Evolutionary conservation across 2,797 vertebrate species (phyloP).

Genomic region (Choloepus didactylus): DNA sequence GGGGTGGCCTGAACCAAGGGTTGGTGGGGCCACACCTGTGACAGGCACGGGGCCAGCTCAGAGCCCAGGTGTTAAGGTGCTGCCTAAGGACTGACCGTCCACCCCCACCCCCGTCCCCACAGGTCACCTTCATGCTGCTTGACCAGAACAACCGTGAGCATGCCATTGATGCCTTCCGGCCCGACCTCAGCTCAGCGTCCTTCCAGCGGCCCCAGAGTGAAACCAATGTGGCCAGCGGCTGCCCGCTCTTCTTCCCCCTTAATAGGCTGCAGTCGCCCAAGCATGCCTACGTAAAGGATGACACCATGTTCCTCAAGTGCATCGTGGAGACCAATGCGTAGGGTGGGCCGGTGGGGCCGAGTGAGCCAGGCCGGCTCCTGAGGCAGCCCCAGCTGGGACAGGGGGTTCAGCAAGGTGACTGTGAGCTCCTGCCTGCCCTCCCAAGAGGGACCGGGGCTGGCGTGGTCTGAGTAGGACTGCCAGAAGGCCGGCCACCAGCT

Average conservation of each 20-base stretch:
- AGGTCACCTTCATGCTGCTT: conserved; percentile 93
- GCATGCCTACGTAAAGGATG: conserved; percentile 90
- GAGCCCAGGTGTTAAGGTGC: not conserved
- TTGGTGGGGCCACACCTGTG: not conserved
- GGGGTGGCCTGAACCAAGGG: not conserved
- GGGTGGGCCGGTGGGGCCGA: rapidly evolving
- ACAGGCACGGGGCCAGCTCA: not conserved
- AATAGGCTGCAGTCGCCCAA: conserved; percentile 88
- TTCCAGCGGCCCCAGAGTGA: conserved; percentile 91
- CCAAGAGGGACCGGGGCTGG: not conserved
- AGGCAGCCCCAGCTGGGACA: not conserved
- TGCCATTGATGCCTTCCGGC: conserved; percentile 90
- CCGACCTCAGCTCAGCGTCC: conserved; percentile 89
- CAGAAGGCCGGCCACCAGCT: not conserved
- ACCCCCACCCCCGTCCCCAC: not conserved
- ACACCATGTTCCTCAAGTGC: conserved; percentile 92
- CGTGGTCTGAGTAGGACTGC: not conserved
- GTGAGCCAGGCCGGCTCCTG: rapidly evolving
- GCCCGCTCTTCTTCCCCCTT: conserved; percentile 91
- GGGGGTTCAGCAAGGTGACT: not conserved
- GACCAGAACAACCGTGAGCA: conserved; percentile 93
- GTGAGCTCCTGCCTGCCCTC: not conserved
- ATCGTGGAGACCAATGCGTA: conserved; percentile 89
- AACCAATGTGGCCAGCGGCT: conserved; percentile 93
- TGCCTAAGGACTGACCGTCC: not conserved